These are phyloP conservation scores for Lottia scabra DNA, from an alignment of 2,888 invertebrate genomes.

Conservation along the genomic window DNA sequence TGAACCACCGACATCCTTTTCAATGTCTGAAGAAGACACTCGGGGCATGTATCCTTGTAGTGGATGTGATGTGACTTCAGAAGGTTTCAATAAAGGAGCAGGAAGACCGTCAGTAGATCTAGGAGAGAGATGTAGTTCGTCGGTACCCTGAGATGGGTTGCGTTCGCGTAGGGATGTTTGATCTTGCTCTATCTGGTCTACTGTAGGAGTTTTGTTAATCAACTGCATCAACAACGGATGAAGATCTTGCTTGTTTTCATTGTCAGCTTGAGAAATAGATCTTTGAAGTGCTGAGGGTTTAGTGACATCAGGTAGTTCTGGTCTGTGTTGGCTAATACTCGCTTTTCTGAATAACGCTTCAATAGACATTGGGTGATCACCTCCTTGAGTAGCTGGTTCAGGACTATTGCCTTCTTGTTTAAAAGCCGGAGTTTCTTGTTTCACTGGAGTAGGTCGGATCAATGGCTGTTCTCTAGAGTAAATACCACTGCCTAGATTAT, in stretches of 20 bases:
- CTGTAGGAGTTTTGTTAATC: neutral
- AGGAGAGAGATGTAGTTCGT: neutral
- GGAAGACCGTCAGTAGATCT: neutral
- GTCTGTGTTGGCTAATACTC: constrained; percentile 41
- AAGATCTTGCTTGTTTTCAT: neutral
- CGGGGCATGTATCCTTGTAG: neutral
- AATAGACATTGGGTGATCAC: constrained; percentile 49
- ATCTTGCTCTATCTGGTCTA: constrained; percentile 4
- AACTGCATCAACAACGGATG: neutral
- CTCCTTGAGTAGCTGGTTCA: constrained; percentile 21
- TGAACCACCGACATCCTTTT: constrained; percentile 23
- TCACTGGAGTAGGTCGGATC: constrained; percentile 46
- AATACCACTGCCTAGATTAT: constrained; percentile 56
- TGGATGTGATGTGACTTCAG: constrained; percentile 1
- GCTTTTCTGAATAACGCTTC: constrained; percentile 58
- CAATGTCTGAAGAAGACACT: neutral
- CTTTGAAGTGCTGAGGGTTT: constrained; percentile 22
- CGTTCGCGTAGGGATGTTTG: constrained; percentile 4
- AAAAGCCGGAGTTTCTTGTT: neutral
- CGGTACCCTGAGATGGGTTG: neutral
- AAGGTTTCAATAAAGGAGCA: constrained; percentile 3
- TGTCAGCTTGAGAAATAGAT: neutral
- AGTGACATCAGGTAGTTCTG: constrained; percentile 14
- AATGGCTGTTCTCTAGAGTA: constrained; percentile 46
- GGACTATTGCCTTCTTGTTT: neutral